Evolutionary conservation across 2,797 vertebrate species (phyloP).

Genomic region (Malurus splendens): DNA sequence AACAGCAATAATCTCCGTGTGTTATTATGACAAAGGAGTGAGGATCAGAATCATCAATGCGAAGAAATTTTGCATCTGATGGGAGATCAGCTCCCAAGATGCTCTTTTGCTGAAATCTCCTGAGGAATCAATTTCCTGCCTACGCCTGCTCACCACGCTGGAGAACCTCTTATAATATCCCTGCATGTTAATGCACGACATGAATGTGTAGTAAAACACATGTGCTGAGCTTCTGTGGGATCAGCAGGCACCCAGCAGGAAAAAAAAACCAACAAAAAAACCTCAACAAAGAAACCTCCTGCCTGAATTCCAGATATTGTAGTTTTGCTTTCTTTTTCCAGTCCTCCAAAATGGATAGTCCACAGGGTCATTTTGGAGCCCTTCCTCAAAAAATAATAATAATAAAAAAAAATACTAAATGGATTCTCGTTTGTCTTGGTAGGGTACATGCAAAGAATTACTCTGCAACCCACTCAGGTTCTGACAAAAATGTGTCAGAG

Average conservation of each 20-base stretch:
- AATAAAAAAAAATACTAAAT: background rate
- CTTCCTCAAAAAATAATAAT: background rate
- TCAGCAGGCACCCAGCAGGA: background rate
- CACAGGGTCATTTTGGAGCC: background rate
- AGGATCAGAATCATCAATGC: background rate
- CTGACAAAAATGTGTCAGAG: background rate
- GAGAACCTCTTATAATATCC: background rate
- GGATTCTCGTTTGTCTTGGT: background rate
- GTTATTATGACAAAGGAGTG: background rate
- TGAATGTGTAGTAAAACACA: background rate
- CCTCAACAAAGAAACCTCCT: rapidly evolving
- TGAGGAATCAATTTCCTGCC: background rate
- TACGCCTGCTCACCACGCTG: background rate
- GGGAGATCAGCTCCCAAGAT: background rate
- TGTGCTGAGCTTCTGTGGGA: background rate
- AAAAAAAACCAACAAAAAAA: background rate
- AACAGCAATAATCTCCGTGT: background rate
- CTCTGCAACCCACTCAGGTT: background rate
- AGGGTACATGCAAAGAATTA: background rate
- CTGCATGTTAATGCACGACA: background rate
- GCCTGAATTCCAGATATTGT: background rate
- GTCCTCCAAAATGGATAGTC: background rate
- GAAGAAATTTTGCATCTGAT: background rate
- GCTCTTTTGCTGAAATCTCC: background rate
- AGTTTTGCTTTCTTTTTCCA: background rate